These are phyloP conservation scores for Megaceryle torquata DNA, from an alignment of 2,113 vertebrate species.

Conservation along the genomic window DNA sequence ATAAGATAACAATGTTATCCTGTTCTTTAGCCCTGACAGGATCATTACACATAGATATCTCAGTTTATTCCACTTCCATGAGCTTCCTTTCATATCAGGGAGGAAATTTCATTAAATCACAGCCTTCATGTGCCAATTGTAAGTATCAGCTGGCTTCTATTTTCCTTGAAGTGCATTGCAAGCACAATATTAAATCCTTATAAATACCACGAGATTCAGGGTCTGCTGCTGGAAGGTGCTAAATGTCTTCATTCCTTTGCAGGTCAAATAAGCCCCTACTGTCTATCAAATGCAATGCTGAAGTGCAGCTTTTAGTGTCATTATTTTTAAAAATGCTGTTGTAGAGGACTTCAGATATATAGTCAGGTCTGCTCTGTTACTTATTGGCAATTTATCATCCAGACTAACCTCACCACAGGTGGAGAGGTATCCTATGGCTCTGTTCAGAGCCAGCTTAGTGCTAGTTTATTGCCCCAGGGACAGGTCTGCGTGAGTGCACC, in stretches of 20 bases:
- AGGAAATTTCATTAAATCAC: constrained; percentile 33
- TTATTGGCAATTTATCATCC: not conserved
- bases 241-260: not conserved
- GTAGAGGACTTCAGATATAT: not conserved
- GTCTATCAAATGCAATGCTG: not conserved
- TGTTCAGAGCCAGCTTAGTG: not conserved
- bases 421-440: not conserved
- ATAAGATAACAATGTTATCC: not conserved
- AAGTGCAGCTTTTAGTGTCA: not conserved
- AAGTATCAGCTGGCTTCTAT: not conserved
- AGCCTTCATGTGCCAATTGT: not conserved
- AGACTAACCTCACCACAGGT: not conserved
- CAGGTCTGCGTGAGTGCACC: not conserved
- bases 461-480: not conserved
- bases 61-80: not conserved
- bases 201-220: not conserved
- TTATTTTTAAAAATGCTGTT: not conserved
- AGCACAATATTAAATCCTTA: constrained; percentile 19
- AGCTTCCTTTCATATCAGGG: not conserved
- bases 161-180: constrained; percentile 8
- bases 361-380: not conserved
- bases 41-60: not conserved
- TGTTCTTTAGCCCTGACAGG: not conserved
- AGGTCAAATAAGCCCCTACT: not conserved
- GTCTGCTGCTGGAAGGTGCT: not conserved